Conservation (phyloP, 2,797 vertebrate genomes). For the Momotus momota region DNA sequence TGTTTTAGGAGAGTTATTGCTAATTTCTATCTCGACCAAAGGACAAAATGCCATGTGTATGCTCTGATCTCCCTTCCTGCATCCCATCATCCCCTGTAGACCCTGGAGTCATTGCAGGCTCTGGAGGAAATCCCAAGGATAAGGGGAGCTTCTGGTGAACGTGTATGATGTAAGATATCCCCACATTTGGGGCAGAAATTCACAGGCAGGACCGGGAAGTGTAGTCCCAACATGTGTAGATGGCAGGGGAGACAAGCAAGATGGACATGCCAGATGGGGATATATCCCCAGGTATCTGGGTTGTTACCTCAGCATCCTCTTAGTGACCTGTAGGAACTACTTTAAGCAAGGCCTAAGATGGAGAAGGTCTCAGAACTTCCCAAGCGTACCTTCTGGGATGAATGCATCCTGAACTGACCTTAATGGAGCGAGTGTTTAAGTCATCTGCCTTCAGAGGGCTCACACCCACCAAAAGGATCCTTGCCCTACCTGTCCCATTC, state of each 20-base stretch:
- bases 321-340: not conserved
- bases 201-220: not conserved
- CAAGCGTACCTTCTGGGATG: not conserved
- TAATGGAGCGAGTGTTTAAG: not conserved
- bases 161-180: not conserved
- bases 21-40: not conserved
- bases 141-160: not conserved
- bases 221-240: not conserved
- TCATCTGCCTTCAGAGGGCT: not conserved
- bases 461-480: not conserved
- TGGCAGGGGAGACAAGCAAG: not conserved
- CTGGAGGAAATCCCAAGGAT: not conserved
- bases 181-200: not conserved
- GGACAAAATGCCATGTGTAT: not conserved
- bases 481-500: not conserved
- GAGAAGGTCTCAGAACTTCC: not conserved
- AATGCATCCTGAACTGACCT: not conserved
- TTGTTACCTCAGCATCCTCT: fast-evolving
- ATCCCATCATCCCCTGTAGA: not conserved
- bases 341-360: not conserved
- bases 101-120: not conserved
- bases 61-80: not conserved
- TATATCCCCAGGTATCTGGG: not conserved
- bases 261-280: not conserved
- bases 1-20: not conserved